Base-by-base conservation (phyloP, 35 echinoderm and acorn worm species). In the Strongylocentrotus purpuratus region DNA sequence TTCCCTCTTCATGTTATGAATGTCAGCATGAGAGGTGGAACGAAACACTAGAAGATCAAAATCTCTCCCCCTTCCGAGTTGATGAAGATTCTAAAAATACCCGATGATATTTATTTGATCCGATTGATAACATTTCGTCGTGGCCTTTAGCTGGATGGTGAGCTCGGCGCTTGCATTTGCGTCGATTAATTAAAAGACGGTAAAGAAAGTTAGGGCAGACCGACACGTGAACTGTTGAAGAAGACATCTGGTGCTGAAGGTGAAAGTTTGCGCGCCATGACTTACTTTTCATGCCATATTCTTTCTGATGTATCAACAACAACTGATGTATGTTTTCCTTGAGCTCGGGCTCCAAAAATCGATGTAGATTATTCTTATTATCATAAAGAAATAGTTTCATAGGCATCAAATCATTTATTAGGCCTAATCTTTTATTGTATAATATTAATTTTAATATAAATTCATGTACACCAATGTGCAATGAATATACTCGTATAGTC, bases 81-180 rank as follows among this genome's bases (percentile, higher is more conserved):
- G 65, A 46, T 89, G 20, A 89, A 46, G 18, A 46, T 33, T 48
- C 91, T 93, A 58, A 93, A 93, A 50, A 93, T 93, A 93, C 48
- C 11, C 46, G 48, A 13, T 93, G 91, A 50, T 93, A 93, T 93
- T 93, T 93, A 93, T 93, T 93, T 93, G 91, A 93, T 93, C 46
- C 31, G 91, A 50, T 47, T 93, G 91, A 93, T 93, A 93, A 93
- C 91, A 93, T 93, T 93, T 93, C 91, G 58, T 20, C 14, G 20
- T 46, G 87, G 33, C 45, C 87, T 45, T 89, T 28, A 78, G 65
- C 4, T 78, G 65, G 33, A 46, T 46, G 45, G 5, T 9, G 87
- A 46, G 32, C 87, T 89, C 25, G 65, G 65, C 14, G 32, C 12
- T 45, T 89, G 87, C 87, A 89, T 89, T 45, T 89, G 87, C 45